Evolutionary conservation across 2,797 vertebrate genomes (phyloP).

Genomic region (Yasuhikotakia modesta): DNA sequence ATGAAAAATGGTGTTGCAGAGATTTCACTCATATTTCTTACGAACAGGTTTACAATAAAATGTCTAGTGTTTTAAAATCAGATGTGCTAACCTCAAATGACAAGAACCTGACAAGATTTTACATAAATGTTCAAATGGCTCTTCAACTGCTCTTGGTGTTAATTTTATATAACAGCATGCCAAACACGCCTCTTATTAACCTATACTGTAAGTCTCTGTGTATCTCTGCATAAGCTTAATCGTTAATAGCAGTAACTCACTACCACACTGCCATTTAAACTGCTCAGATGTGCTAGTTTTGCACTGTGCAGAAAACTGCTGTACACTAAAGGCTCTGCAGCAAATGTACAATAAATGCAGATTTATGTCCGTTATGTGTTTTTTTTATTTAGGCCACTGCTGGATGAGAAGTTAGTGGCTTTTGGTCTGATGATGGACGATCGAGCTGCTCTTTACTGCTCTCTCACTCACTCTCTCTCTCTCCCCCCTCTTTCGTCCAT

Average conservation of each 20-base stretch:
- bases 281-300: slow-evolving; percentile 17
- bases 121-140: not conserved
- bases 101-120: no score
- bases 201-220: slow-evolving; percentile 33
- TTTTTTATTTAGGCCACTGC: slow-evolving; percentile 47
- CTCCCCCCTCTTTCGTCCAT: slow-evolving; percentile 35
- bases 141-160: not conserved
- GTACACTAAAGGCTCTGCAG: slow-evolving; percentile 40
- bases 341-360: slow-evolving; percentile 50
- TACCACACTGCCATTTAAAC: slow-evolving; percentile 24
- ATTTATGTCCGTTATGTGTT: slow-evolving; percentile 49
- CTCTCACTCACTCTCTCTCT: not conserved
- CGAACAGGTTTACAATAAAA: not conserved
- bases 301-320: slow-evolving; percentile 10
- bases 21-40: not conserved
- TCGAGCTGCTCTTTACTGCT: slow-evolving; percentile 31
- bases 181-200: slow-evolving; percentile 27
- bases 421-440: slow-evolving; percentile 49
- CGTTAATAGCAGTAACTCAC: not conserved
- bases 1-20: not conserved
- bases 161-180: slow-evolving; percentile 30
- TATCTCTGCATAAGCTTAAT: slow-evolving; percentile 16
- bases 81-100: not conserved
- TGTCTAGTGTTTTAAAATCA: not conserved
- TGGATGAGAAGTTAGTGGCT: slow-evolving; percentile 54